Conservation (phyloP, 2,888 invertebrate genomes). For the Megastigmus dorsalis region DNA sequence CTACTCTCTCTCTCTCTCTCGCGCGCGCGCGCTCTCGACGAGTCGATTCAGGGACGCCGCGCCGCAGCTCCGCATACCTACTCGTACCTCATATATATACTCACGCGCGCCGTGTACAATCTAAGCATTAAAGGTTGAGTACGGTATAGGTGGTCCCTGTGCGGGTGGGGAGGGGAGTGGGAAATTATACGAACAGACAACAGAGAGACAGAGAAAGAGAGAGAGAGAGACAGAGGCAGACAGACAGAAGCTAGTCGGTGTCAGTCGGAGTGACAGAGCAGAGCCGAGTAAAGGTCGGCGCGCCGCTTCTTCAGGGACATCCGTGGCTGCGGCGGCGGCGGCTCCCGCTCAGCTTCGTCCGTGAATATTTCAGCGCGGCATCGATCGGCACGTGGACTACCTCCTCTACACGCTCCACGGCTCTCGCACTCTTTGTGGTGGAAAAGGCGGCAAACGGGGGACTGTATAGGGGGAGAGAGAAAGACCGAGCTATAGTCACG, state of each 20-base stretch:
- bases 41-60: conserved; percentile 45
- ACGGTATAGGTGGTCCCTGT: no score
- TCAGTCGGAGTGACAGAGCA: neutral
- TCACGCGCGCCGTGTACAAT: no score
- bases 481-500: no score
- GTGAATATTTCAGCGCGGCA: conserved; percentile 65
- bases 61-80: no score
- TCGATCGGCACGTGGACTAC: conserved; percentile 59
- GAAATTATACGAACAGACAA: no score
- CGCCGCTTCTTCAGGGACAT: conserved; percentile 53
- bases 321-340: no score
- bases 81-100: no score
- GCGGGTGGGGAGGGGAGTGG: no score
- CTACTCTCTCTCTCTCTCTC: neutral
- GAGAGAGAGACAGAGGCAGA: conserved; percentile 49
- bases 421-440: neutral
- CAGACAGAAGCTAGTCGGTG: neutral
- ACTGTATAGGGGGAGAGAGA: no score
- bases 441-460: neutral
- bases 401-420: neutral
- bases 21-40: neutral
- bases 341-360: conserved; percentile 44
- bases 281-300: neutral
- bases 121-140: no score
- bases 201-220: no score